phyloP scores from a whole-genome alignment of 2,113 vertebrate species.

The Scartelaos histophorus region DNA sequence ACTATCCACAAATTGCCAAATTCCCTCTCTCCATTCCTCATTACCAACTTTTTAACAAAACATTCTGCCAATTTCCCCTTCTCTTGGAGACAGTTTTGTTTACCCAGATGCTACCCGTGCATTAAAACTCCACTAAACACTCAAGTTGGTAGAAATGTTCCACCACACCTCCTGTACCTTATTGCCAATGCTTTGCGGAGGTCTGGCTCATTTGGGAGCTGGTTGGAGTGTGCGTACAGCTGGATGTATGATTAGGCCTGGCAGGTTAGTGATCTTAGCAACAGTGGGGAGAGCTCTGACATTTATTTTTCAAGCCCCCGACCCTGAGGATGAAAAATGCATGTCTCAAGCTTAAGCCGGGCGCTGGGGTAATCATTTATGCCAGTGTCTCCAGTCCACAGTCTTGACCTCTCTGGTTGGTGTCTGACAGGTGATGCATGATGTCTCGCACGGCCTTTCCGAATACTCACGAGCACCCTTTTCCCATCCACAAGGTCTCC shows the following conservation, averaged over 20 bases:
- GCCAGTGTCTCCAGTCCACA: conserved; percentile 59
- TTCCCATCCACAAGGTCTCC: conserved; percentile 21
- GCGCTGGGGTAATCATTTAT: conserved; percentile 71
- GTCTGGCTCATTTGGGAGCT: conserved; percentile 49
- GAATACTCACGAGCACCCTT: background rate
- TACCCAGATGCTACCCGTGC: conserved; percentile 13
- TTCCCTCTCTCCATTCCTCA: conserved; percentile 23
- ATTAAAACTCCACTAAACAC: conserved; percentile 28
- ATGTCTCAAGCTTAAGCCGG: conserved; percentile 63
- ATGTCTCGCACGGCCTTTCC: conserved; percentile 30
- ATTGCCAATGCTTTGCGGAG: conserved; percentile 33
- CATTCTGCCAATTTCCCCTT: conserved; percentile 18
- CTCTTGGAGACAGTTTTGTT: conserved; percentile 40
- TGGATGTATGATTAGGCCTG: conserved; percentile 62
- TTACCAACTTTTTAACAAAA: conserved; percentile 45
- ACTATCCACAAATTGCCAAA: conserved; percentile 33
- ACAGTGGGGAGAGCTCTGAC: conserved; percentile 60
- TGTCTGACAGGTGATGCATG: conserved; percentile 67
- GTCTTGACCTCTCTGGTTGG: conserved; percentile 57
- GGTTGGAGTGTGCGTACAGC: conserved; percentile 36
- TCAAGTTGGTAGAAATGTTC: conserved; percentile 21
- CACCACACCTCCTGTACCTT: conserved; percentile 12
- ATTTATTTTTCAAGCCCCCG: conserved; percentile 73
- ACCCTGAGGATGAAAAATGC: conserved; percentile 73
- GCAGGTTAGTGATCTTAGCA: conserved; percentile 65